Evolutionary conservation across 2,888 invertebrate genomes (phyloP).

Genomic region (Ommatoiulus sabulosus): DNA sequence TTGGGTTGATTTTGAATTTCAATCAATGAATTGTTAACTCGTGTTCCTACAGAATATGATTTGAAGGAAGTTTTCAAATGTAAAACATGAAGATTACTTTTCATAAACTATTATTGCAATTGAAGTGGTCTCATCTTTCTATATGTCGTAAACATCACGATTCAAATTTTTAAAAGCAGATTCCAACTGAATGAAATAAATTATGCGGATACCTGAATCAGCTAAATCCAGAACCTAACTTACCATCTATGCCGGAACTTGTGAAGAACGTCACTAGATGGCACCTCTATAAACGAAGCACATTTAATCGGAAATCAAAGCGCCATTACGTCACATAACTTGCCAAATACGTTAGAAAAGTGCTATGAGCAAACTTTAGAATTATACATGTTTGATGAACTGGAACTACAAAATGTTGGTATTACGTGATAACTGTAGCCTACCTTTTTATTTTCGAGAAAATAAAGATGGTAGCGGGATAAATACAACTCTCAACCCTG

Average conservation of each 20-base stretch:
- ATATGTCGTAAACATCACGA: not conserved
- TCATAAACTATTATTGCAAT: constrained; percentile 20
- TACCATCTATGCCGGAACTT: too few relatives aligned
- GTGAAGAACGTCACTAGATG: too few relatives aligned
- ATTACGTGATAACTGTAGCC: not conserved
- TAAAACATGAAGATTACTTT: not conserved
- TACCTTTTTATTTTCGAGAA: not conserved
- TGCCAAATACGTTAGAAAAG: too few relatives aligned
- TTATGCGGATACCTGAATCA: too few relatives aligned
- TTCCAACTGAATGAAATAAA: not conserved
- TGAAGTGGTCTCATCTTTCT: not conserved
- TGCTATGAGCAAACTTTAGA: too few relatives aligned
- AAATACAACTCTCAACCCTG: not conserved
- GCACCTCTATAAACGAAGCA: too few relatives aligned
- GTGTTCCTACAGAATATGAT: not conserved
- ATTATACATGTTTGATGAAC: too few relatives aligned
- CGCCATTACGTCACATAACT: too few relatives aligned
- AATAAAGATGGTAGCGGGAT: constrained; percentile 25
- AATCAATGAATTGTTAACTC: not conserved
- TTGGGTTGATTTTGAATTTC: not conserved
- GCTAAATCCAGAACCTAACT: too few relatives aligned
- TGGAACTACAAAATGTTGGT: too few relatives aligned
- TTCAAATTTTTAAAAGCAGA: not conserved
- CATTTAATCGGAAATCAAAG: too few relatives aligned
- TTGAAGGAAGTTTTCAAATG: constrained; percentile 4